Percentiles rank a stretch among this genome's conserved stretches.
Evolutionary conservation across 64 coral and sea anemone genomes (phyloP).

Genomic region (Hydrozoanthus tunicans): DNA sequence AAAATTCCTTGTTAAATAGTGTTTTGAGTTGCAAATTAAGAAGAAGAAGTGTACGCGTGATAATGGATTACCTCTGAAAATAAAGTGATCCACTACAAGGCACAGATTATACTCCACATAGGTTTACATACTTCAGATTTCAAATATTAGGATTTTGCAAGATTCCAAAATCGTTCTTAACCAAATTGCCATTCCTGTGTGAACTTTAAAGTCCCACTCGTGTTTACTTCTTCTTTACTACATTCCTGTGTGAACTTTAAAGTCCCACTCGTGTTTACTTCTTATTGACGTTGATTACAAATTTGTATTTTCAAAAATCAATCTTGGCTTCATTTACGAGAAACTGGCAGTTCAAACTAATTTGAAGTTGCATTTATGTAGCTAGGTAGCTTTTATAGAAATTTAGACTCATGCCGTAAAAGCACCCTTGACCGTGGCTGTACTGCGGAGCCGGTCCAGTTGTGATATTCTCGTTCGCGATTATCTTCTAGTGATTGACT

Average conservation of each 20-base stretch:
- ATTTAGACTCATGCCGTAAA: neutral
- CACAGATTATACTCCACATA: neutral
- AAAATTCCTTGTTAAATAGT: neutral
- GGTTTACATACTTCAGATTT: neutral
- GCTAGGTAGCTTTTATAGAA: no score
- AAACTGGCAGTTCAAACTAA: no score
- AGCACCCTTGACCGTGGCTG: neutral
- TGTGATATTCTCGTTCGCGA: neutral
- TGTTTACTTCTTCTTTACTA: no score
- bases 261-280: neutral
- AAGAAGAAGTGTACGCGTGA: neutral
- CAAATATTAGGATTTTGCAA: neutral
- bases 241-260: neutral
- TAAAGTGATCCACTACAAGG: neutral
- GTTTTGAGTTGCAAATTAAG: neutral
- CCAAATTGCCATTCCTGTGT: neutral
- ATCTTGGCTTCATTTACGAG: no score
- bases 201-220: neutral
- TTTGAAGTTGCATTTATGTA: no score
- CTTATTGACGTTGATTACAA: neutral
- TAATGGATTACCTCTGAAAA: neutral
- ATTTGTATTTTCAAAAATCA: neutral
- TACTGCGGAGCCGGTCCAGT: neutral
- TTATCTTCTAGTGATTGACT: neutral
- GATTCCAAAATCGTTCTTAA: neutral